A percentile compares a stretch with the other conserved stretches of the same genome.
Evolutionary conservation across 2,888 invertebrate species (phyloP).

Genomic region (Adelognathus sp.): DNA sequence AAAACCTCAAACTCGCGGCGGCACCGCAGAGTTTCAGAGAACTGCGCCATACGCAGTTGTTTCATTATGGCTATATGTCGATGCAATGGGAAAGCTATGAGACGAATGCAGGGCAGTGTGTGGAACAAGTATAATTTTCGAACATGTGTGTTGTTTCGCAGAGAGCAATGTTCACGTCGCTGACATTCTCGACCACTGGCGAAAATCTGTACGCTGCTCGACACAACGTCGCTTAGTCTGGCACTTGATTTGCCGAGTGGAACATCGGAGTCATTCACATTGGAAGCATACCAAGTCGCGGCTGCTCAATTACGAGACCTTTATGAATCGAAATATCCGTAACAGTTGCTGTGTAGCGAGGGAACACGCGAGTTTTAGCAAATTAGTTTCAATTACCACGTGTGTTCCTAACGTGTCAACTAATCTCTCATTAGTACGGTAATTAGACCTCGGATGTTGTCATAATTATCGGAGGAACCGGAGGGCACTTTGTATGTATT

Average conservation of each 20-base stretch:
- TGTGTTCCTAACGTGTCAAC: neutral
- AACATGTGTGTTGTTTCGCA: neutral
- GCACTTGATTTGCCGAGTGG: neutral
- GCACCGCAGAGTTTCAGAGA: neutral
- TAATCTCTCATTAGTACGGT: neutral
- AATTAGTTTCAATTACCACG: neutral
- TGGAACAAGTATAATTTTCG: constrained; percentile 7
- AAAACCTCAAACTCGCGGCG: neutral
- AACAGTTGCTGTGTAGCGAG: neutral
- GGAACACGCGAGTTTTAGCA: neutral
- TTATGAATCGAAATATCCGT: neutral
- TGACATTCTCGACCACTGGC: neutral
- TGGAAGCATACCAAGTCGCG: neutral
- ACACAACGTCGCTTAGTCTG: neutral
- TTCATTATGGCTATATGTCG: neutral
- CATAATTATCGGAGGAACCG: neutral
- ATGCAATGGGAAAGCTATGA: neutral
- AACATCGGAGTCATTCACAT: neutral
- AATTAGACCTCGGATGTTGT: neutral
- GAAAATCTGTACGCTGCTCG: neutral
- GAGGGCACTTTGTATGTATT: neutral
- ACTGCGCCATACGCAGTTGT: neutral
- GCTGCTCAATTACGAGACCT: constrained; percentile 8
- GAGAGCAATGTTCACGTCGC: neutral
- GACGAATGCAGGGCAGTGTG: neutral